Percentiles rank a stretch among this genome's conserved stretches.
These are phyloP conservation scores for Calliopsis andreniformis DNA, from an alignment of 1,140 invertebrate genomes.

Conservation along the genomic window DNA sequence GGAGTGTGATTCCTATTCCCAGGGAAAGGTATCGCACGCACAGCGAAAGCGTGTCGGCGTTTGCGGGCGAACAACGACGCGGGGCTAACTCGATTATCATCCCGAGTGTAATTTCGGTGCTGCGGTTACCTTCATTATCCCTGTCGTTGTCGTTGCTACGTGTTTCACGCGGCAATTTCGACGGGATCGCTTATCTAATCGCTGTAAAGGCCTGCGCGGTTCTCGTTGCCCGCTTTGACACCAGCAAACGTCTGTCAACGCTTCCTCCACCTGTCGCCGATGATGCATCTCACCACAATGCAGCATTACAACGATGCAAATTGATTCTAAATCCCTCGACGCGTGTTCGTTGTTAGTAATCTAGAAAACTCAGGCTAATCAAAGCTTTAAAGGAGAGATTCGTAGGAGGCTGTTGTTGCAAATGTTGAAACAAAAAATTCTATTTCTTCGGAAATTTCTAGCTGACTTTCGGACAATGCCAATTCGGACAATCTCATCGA, in stretches of 20 bases:
- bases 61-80: conserved; percentile 9
- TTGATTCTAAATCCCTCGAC: background rate
- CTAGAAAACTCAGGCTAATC: background rate
- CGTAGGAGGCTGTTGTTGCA: no score
- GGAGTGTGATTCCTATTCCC: no score
- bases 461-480: no score
- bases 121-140: conserved; percentile 63
- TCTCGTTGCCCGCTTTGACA: background rate
- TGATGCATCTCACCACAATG: background rate
- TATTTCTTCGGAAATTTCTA: no score
- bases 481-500: no score
- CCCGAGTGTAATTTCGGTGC: conserved; percentile 51
- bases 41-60: conserved; percentile 30
- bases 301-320: background rate
- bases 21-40: background rate
- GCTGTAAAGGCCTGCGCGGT: conserved; percentile 24
- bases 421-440: no score
- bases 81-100: conserved; percentile 56
- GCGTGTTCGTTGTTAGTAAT: background rate
- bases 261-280: conserved; percentile 6
- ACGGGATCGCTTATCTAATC: conserved; percentile 55
- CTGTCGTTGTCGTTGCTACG: conserved; percentile 42
- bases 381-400: no score
- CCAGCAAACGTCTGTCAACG: background rate
- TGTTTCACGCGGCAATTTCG: conserved; percentile 54